Conservation (phyloP, 2,113 vertebrate species). For the Mesoclemmys tuberculata region DNA sequence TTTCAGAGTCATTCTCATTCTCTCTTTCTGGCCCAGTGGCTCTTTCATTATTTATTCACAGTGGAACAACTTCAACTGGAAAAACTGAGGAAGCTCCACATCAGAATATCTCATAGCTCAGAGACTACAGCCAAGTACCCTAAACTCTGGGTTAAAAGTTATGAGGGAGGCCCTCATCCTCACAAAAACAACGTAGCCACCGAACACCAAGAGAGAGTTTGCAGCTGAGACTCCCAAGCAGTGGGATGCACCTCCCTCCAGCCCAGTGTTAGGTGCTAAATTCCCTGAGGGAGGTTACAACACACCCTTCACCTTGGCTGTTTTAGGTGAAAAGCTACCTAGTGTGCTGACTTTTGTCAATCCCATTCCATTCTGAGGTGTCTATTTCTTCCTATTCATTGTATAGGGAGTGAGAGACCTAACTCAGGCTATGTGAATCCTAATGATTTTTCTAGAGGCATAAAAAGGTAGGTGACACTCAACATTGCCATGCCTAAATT, state of each 20-base stretch:
- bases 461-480: too few relatives aligned
- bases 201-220: not conserved
- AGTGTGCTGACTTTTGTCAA: too few relatives aligned
- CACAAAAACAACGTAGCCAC: not conserved
- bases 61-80: not conserved
- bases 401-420: too few relatives aligned
- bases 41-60: not conserved
- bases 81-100: not conserved
- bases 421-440: too few relatives aligned
- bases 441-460: too few relatives aligned
- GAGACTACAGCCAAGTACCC: not conserved
- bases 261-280: not conserved
- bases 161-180: not conserved
- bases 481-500: too few relatives aligned
- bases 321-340: not conserved
- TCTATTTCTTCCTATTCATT: too few relatives aligned
- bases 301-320: not conserved
- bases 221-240: not conserved
- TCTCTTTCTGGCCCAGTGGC: not conserved
- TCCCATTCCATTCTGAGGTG: too few relatives aligned
- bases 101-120: not conserved
- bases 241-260: not conserved
- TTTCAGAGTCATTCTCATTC: not conserved
- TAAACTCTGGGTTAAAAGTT: not conserved
- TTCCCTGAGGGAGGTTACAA: not conserved